Evolutionary conservation across 2,113 vertebrate genomes (phyloP).

Genomic region (Saguinus imperator): DNA sequence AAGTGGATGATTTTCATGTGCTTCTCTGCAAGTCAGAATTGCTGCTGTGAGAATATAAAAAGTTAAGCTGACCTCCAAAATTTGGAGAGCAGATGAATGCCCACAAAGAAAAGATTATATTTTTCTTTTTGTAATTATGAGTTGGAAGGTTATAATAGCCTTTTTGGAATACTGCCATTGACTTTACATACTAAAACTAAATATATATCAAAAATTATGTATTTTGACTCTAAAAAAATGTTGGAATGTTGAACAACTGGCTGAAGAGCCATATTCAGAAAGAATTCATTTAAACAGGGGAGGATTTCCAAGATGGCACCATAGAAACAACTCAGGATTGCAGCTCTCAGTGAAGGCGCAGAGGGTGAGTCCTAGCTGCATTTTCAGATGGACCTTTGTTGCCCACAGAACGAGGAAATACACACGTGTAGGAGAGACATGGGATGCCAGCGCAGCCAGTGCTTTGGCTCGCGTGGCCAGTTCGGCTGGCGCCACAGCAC

Average conservation of each 20-base stretch:
- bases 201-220: conserved; percentile 18
- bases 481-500: too few relatives aligned
- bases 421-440: too few relatives aligned
- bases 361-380: too few relatives aligned
- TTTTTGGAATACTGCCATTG: conserved; percentile 27
- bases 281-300: conserved; percentile 2
- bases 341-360: too few relatives aligned
- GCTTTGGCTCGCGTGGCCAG: too few relatives aligned
- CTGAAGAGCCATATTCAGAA: neutral
- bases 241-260: neutral
- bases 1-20: neutral
- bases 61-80: conserved; percentile 18
- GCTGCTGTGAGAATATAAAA: neutral
- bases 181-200: conserved; percentile 36
- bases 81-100: conserved; percentile 34
- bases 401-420: too few relatives aligned
- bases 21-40: conserved; percentile 35
- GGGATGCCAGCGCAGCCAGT: too few relatives aligned
- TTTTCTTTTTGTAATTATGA: conserved; percentile 16
- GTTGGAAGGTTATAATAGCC: neutral
- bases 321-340: too few relatives aligned
- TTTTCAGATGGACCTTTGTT: too few relatives aligned
- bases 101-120: neutral
- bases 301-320: too few relatives aligned
- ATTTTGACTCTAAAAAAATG: neutral